Evolutionary conservation across 1,140 invertebrate genomes (phyloP), one percentile per base, ranked within the genome.

Genomic region (Andrena cerasifolii): DNA sequence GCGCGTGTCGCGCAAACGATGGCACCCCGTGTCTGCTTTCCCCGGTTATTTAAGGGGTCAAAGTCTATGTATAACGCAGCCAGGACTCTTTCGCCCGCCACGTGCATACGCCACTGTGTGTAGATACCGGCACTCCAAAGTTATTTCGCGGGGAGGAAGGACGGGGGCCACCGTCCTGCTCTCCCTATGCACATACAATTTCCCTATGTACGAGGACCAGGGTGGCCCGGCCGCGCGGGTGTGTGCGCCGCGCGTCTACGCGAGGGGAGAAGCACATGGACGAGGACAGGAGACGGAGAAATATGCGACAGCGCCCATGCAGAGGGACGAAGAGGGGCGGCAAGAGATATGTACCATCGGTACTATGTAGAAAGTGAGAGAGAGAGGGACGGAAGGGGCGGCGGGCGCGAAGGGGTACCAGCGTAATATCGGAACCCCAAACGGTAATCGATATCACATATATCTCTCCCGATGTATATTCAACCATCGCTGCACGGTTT

Each of bases 361-460:
- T 76, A 65, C 43, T 79, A 66, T 79, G 70, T 66, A 49, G 67
- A 66, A 72, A 73, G 83, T 67, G 53, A 74, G 36, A 33, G 45
- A 78, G 53, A 53, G n/a, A 68, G 45, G 53, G 78, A 71, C 58
- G 78, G 66, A 71, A 58, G 66, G 51, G 67, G 71, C 54, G 78
- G 58, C n/a, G 80, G 79, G 70, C 49, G 82, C 36, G 68, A 72
- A 66, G 75, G 78, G 59, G 66, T 86, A 88, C 86, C 78, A 87
- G 84, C 86, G 89, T 89, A 91, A 91, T 91, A 91, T 90, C 80
- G 75, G 86, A 85, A 86, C 76, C 85, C 84, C 86, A 89, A 91
- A 90, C 86, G 89, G 89, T 90, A 90, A 90, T 91, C 89, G 89
- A 91, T 91, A 91, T 89, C 87, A 86, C 84, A 87, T 88, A 84